phyloP scores from a whole-genome alignment of 2,113 vertebrate genomes.

The Thalassoma bifasciatum region DNA sequence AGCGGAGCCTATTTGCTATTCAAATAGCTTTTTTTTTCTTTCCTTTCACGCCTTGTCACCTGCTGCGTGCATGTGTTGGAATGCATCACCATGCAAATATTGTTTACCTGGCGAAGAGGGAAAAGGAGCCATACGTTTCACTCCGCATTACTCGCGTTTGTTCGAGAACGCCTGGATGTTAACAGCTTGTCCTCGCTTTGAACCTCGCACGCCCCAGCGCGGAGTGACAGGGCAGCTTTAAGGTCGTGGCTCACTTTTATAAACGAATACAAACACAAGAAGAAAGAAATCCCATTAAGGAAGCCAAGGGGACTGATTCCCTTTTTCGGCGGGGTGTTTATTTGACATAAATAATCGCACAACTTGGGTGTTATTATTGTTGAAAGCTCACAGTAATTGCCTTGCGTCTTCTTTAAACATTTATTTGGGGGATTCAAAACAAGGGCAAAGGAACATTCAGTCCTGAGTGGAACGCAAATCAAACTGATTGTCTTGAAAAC shows the following conservation, averaged over 20 bases:
- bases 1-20: conserved; percentile 60
- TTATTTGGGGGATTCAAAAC: conserved; percentile 33
- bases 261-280: neutral
- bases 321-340: conserved; percentile 12
- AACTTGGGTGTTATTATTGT: conserved; percentile 30
- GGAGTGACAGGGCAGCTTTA: too few relatives aligned
- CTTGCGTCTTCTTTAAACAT: conserved; percentile 26
- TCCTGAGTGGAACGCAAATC: too few relatives aligned
- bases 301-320: neutral
- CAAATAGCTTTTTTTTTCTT: conserved; percentile 53
- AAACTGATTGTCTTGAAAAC: conserved; percentile 13
- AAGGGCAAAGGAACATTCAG: conserved; percentile 29
- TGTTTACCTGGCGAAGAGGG: neutral
- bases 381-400: conserved; percentile 28
- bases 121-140: too few relatives aligned
- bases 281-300: neutral
- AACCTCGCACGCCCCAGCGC: neutral
- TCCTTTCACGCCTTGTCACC: conserved; percentile 19
- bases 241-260: too few relatives aligned
- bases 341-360: conserved; percentile 21
- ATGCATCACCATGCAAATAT: conserved; percentile 54
- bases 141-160: too few relatives aligned
- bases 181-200: neutral
- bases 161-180: neutral
- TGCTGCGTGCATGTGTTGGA: neutral